Evolutionary conservation across 1,140 invertebrate genomes (phyloP).

Genomic region (Scaptomyza graminum): DNA sequence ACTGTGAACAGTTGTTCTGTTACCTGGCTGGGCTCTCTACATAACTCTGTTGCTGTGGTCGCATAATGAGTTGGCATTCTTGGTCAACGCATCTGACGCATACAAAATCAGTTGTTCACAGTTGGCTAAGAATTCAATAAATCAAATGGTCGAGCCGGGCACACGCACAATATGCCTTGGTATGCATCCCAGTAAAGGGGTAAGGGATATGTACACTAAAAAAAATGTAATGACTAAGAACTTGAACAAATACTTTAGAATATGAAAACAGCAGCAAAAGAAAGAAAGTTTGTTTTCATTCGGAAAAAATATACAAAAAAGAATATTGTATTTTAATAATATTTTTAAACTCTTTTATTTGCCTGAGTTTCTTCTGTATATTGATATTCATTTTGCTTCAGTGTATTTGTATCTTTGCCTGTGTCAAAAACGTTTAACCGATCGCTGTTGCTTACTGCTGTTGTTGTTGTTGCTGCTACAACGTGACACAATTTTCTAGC

Average conservation of each 20-base stretch:
- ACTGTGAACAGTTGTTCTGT: slow-evolving; percentile 55
- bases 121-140: slow-evolving; percentile 59
- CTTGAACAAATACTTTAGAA: too few relatives aligned
- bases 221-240: neutral
- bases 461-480: slow-evolving; percentile 37
- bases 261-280: too few relatives aligned
- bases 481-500: slow-evolving; percentile 79
- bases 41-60: slow-evolving; percentile 3
- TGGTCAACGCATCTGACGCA: slow-evolving; percentile 60
- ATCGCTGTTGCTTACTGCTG: slow-evolving; percentile 58
- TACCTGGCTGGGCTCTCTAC: neutral
- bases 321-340: too few relatives aligned
- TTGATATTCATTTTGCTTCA: neutral
- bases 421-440: slow-evolving; percentile 37
- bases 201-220: slow-evolving; percentile 7
- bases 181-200: slow-evolving; percentile 49
- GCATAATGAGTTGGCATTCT: slow-evolving; percentile 79
- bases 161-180: slow-evolving; percentile 78
- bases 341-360: too few relatives aligned
- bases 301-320: too few relatives aligned
- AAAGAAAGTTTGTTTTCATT: too few relatives aligned
- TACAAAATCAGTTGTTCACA: slow-evolving; percentile 68
- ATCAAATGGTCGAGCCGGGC: slow-evolving; percentile 62
- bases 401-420: slow-evolving; percentile 35
- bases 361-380: too few relatives aligned